A percentile compares a stretch with the other conserved stretches of the same genome.
These are phyloP conservation scores for Pristionchus entomophagus DNA, from an alignment of 2,888 invertebrate genomes.

Conservation along the genomic window DNA sequence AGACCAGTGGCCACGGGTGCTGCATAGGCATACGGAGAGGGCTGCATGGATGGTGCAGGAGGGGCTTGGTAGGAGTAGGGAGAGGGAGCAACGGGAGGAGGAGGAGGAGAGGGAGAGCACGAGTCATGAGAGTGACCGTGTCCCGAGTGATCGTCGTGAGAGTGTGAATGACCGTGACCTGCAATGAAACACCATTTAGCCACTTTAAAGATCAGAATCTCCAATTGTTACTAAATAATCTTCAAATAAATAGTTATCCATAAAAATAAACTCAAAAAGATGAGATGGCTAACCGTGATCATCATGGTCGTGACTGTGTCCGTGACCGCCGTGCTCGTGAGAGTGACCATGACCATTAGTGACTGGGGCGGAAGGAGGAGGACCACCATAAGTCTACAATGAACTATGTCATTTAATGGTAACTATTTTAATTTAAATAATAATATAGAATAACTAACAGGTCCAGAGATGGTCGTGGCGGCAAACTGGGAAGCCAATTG, in stretches of 20 bases:
- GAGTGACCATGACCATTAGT: constrained; percentile 51
- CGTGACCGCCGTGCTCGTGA: constrained; percentile 55
- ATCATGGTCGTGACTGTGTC: constrained; percentile 52
- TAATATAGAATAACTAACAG: not conserved
- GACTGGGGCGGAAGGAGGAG: not conserved
- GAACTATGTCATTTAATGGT: not conserved
- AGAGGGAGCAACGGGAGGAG: constrained; percentile 10
- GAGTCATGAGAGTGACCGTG: constrained; percentile 54
- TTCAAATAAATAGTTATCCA: no score
- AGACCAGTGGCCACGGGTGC: constrained; percentile 8
- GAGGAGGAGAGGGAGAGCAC: not conserved
- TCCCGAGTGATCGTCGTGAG: constrained; percentile 41
- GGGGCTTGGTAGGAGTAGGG: constrained; percentile 25
- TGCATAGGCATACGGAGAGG: not conserved
- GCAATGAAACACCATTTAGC: no score
- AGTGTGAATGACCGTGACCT: constrained; percentile 48
- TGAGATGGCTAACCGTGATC: constrained; percentile 26
- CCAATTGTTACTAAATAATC: no score
- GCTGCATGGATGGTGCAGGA: not conserved
- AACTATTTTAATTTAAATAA: not conserved
- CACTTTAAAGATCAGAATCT: no score
- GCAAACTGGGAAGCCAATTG: constrained; percentile 58
- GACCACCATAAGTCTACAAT: not conserved
- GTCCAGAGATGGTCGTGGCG: constrained; percentile 1
- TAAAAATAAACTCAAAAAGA: no score